Base-by-base conservation (phyloP, 2,113 vertebrate species). In the Grus americana region DNA sequence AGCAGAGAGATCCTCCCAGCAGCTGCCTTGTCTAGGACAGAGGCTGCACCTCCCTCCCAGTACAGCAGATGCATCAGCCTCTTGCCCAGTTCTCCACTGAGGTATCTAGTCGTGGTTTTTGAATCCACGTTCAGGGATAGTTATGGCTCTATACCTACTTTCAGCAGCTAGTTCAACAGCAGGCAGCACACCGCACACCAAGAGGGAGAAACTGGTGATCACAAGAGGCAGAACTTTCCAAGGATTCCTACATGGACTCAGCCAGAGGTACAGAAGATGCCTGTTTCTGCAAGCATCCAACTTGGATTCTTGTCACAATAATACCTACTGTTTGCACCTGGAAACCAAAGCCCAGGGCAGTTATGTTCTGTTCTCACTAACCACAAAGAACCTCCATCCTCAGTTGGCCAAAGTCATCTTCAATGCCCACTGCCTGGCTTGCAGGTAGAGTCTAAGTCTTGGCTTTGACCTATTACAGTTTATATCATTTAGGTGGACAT, bases 321-420 rank as follows among this genome's bases (percentile, higher is more conserved):
- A 47, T 7, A 74, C 18, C 59, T 21, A 6, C 34, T 6, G 47
- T 44, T 40, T 46, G 67, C 58, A 44, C 4, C 72, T 40, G 57
- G 65, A 81, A 71, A 29, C 23, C 76, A 74, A 20, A 55, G 54
- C 29, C 79, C 29, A 38, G 46, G 32, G 13, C 55, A 81, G 55
- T 21, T 26, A 6, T 4, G 4, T 9, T 52, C 90, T 74, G n/a
- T 30, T 49, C 49, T 68, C 72, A 20, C 66, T 38, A 58, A 52
- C 30, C 58, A 87, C 40, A 47, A 29, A 40, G 26, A 55, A 5
- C 27, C 5, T 47, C 32, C 57, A n/a, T 6, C 10, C 73, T 79
- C 0, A 0, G 16, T 36, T 4, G 22, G 26, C 10, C 62, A 21
- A 19, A 16, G 49, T 0, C 9, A 0, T 46, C 87, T 79, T 30